Evolutionary conservation across 2,113 vertebrate genomes (phyloP), one percentile per base, ranked within the genome.

Genomic region (Cynocephalus volans): DNA sequence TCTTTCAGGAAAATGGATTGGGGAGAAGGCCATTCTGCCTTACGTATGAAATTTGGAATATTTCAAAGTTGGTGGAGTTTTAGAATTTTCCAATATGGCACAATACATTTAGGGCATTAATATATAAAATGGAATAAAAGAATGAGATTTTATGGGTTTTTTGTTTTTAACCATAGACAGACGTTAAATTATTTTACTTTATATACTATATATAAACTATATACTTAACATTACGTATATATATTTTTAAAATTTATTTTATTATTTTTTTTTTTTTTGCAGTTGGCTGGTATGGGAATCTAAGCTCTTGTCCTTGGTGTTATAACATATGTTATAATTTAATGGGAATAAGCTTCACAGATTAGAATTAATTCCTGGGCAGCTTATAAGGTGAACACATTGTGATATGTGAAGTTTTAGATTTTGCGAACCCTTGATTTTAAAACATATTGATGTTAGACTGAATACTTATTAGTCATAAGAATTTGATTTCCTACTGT

Each of bases 21-120:
- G 56, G 23, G 18, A 45, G 81, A 73, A 90, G 21, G 19, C 12
- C 52, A 54, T 80, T 95, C 70, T 84, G 36, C 64, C 64, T 73
- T 54, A 83, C 79, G 54, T 56, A 83, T 79, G 31, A 92, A 77
- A 77, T 80, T 73, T 58, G 10, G 33, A 65, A 56, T 26, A 18
- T 92, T 92, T 92, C 33, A 69, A 82, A 92, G n/a, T 85, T 85
- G 82, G 64, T 56, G 60, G 36, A 76, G 12, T 88, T 89, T 70
- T 69, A 48, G 86, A 81, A 26, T 67, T 93, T 93, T 85, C 26
- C 93, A 90, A 54, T 73, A 70, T 0, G 60, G 19, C 31, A 80
- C 23, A 60, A 23, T 93, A 52, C 45, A 26, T 24, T 60, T 62
- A 91, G 75, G 72, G 4, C 15, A 33, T 65, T 80, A n/a, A 87